Percentiles rank a stretch among this genome's conserved stretches.
Conservation (phyloP, 2,797 vertebrate species). For the Yasuhikotakia modesta region DNA sequence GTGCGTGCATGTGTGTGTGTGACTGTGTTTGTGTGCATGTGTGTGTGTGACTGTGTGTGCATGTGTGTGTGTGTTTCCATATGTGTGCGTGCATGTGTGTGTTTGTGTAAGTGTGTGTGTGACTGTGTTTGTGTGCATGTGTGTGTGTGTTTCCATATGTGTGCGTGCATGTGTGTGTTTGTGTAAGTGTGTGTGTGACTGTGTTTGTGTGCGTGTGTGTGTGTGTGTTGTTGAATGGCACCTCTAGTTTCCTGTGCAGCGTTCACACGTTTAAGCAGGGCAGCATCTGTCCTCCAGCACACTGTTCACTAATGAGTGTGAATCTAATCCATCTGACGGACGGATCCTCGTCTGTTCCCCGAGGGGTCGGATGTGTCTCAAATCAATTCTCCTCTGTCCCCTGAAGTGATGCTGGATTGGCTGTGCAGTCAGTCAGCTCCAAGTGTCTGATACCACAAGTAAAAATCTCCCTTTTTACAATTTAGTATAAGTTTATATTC, state of each 20-base stretch:
- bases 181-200: too few species aligned
- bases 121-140: too few species aligned
- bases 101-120: too few species aligned
- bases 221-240: not conserved
- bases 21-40: too few species aligned
- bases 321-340: slow-evolving; percentile 21
- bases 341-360: slow-evolving; percentile 1
- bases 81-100: too few species aligned
- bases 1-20: too few species aligned
- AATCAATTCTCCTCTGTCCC: not conserved
- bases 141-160: too few species aligned
- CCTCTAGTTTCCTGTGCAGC: not conserved
- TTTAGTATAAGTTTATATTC: not conserved
- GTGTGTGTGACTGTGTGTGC: too few species aligned
- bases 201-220: too few species aligned
- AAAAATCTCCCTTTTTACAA: not conserved
- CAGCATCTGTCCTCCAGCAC: slow-evolving; percentile 19
- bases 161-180: too few species aligned
- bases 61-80: too few species aligned
- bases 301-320: slow-evolving; percentile 12
- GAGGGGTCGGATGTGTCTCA: not conserved
- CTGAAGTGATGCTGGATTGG: not conserved
- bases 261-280: not conserved
- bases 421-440: not conserved
- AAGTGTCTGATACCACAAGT: not conserved